Evolutionary conservation across 2,888 invertebrate genomes (phyloP).

Genomic region (Calliphora vomitoria): DNA sequence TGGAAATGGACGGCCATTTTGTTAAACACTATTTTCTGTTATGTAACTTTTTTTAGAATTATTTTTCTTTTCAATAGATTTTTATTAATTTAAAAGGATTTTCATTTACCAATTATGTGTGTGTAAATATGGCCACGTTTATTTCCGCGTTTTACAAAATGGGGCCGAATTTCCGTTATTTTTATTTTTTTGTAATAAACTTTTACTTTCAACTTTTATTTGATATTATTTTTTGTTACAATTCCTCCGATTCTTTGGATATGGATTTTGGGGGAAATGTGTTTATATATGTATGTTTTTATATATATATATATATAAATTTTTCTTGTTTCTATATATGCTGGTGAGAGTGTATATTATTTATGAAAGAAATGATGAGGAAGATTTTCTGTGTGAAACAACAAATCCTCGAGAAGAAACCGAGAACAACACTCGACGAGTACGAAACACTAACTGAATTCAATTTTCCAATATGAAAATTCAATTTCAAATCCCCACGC

Average conservation of each 20-base stretch:
- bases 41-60: constrained; percentile 61
- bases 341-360: constrained; percentile 51
- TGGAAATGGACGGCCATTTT: constrained; percentile 57
- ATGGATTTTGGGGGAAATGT: constrained; percentile 57
- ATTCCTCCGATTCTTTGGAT: constrained; percentile 49
- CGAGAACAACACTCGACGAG: constrained; percentile 85
- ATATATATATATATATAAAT: constrained; percentile 29
- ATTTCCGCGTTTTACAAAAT: constrained; percentile 52
- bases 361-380: constrained; percentile 74
- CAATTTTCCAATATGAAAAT: constrained; percentile 72
- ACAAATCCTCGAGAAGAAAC: constrained; percentile 82
- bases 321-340: constrained; percentile 28
- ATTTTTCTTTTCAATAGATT: constrained; percentile 5
- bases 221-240: constrained; percentile 34
- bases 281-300: constrained; percentile 40
- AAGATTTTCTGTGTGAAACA: constrained; percentile 77
- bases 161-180: constrained; percentile 19
- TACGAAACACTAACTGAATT: constrained; percentile 84
- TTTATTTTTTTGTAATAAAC: constrained; percentile 6
- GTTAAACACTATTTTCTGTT: constrained; percentile 56
- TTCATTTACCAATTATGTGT: constrained; percentile 27
- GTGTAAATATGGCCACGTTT: constrained; percentile 45
- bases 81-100: not conserved
- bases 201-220: constrained; percentile 49
- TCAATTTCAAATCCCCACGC: constrained; percentile 71